phyloP scores from a whole-genome alignment of 2,888 invertebrate species.

The Zhengitettix transpicula region DNA sequence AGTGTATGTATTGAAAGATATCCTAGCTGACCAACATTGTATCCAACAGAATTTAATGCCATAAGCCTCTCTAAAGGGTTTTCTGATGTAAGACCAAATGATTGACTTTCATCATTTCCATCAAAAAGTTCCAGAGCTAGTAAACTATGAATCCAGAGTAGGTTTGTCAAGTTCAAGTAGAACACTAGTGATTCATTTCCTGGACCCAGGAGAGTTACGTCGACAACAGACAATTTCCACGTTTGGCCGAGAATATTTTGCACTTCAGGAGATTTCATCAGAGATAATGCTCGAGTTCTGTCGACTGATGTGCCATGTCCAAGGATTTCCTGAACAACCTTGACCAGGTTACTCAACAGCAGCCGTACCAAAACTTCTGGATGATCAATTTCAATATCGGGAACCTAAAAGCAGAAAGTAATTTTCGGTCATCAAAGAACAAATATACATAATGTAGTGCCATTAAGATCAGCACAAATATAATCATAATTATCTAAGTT shows the following conservation, averaged over 20 bases:
- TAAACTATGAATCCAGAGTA: background rate
- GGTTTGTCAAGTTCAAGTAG: background rate
- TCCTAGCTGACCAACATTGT: background rate
- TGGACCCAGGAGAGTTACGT: background rate
- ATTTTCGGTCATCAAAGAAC: too few species aligned
- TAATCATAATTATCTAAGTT: too few species aligned
- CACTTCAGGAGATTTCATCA: background rate
- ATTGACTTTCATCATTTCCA: background rate
- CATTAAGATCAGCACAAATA: too few species aligned
- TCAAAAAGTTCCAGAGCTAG: background rate
- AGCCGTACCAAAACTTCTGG: background rate
- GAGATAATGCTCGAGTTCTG: background rate
- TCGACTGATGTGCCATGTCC: background rate
- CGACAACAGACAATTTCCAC: background rate
- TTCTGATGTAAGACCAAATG: background rate
- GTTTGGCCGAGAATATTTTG: background rate
- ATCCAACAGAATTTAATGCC: background rate
- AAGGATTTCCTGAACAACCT: background rate
- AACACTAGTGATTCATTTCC: background rate
- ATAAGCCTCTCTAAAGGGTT: background rate
- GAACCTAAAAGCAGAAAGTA: background rate
- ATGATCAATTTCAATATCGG: background rate
- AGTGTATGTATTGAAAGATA: background rate
- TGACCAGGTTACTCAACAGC: background rate
- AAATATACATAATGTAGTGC: too few species aligned